Percentiles rank a stretch among this genome's conserved stretches.
These are phyloP conservation scores for Tupaia chinensis DNA, from an alignment of 2,113 vertebrate species.

Conservation along the genomic window DNA sequence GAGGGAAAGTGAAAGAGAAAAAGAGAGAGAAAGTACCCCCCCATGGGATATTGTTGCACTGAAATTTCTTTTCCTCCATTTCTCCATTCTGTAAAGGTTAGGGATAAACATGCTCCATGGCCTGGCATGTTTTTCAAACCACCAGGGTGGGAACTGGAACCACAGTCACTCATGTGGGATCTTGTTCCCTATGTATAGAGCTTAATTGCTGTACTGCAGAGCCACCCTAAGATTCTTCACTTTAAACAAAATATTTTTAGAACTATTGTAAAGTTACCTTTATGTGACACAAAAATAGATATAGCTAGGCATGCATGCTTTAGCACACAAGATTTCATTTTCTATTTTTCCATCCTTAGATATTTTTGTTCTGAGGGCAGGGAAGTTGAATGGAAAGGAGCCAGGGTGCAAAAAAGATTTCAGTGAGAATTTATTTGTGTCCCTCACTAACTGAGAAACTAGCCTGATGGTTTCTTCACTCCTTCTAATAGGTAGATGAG, in stretches of 20 bases:
- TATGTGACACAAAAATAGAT: neutral
- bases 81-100: no score
- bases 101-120: no score
- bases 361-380: neutral
- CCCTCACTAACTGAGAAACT: no score
- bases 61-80: no score
- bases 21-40: no score
- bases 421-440: neutral
- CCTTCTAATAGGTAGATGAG: neutral
- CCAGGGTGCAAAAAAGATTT: neutral
- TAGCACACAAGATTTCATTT: neutral
- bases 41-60: no score
- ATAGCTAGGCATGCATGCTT: neutral
- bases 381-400: neutral
- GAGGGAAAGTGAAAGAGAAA: no score
- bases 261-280: neutral
- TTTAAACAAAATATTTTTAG: neutral
- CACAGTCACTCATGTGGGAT: no score
- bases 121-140: no score
- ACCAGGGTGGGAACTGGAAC: no score
- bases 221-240: neutral
- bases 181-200: no score
- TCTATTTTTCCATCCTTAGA: neutral
- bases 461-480: neutral
- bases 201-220: no score